phyloP scores from a whole-genome alignment of 2,797 vertebrate species.

The Avahi laniger region DNA sequence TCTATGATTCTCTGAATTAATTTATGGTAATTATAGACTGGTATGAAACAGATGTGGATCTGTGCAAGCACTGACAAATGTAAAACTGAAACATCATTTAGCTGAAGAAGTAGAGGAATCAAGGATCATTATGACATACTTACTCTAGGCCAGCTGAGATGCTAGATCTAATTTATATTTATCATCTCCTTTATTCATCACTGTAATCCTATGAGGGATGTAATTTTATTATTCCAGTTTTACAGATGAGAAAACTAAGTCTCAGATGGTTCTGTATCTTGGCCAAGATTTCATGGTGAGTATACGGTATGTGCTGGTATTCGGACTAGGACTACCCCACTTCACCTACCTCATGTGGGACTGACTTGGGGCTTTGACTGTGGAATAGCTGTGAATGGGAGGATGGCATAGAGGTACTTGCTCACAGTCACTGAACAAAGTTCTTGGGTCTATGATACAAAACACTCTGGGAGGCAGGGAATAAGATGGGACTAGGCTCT shows the following conservation, averaged over 20 bases:
- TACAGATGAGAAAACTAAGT: not conserved
- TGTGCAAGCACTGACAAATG: not conserved
- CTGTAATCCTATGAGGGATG: not conserved
- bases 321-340: not conserved
- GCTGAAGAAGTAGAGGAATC: not conserved
- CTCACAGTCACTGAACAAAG: not conserved
- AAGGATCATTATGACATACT: not conserved
- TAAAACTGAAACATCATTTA: not conserved
- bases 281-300: not conserved
- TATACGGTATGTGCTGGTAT: not conserved
- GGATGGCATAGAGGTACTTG: not conserved
- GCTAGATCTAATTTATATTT: not conserved
- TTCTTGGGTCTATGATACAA: not conserved
- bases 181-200: not conserved
- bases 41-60: not conserved
- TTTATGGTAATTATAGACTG: not conserved
- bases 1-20: not conserved
- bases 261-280: not conserved
- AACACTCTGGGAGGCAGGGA: not conserved
- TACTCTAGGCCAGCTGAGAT: not conserved
- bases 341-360: not conserved
- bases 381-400: not conserved
- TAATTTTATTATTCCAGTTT: not conserved
- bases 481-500: not conserved
- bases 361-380: not conserved